Evolutionary conservation across 64 coral and sea anemone genomes (phyloP).

Genomic region (Anthopleura sola): DNA sequence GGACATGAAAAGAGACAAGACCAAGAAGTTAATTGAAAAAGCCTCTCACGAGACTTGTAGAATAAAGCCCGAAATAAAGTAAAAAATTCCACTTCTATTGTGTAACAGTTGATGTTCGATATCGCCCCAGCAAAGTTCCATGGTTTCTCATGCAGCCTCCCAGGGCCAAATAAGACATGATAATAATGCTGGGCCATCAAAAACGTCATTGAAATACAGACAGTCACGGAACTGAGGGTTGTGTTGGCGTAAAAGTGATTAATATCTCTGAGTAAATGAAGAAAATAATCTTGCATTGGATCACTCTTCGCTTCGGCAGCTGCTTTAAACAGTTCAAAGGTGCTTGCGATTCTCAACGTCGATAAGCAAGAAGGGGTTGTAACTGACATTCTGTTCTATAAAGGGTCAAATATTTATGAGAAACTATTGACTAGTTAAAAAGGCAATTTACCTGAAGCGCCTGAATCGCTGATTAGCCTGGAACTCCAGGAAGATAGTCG

Average conservation of each 20-base stretch:
- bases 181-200: neutral
- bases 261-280: slow-evolving; percentile 1
- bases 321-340: slow-evolving; percentile 14
- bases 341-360: neutral
- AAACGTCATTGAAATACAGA: neutral
- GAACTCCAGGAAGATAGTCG: too few relatives aligned
- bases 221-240: neutral
- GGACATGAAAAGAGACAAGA: neutral
- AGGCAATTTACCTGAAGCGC: too few relatives aligned
- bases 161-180: neutral
- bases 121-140: neutral
- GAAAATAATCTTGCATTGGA: slow-evolving; percentile 1
- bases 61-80: neutral
- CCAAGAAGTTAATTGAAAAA: neutral
- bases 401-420: too few relatives aligned
- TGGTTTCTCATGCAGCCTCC: neutral
- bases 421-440: too few relatives aligned
- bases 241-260: neutral
- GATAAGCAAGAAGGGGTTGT: neutral
- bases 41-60: neutral
- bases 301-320: neutral
- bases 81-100: neutral
- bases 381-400: neutral
- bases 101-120: too few relatives aligned
- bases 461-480: too few relatives aligned